Base-by-base conservation (phyloP, 2,797 vertebrate species). In the Lagocephalus sceleratus region DNA sequence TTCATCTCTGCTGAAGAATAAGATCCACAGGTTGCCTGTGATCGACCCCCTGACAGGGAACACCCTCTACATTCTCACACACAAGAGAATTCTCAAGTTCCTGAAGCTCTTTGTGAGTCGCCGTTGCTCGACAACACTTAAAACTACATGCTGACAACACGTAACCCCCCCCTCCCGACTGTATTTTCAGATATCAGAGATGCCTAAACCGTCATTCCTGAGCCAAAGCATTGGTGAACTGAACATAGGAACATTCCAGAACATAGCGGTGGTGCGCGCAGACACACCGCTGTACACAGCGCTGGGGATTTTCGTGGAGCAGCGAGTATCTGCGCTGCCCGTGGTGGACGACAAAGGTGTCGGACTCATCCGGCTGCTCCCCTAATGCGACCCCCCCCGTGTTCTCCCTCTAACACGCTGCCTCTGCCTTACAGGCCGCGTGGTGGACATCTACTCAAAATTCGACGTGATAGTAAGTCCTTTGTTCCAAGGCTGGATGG, bases 81-180 rank as follows among this genome's bases (percentile, higher is more conserved):
- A 99, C 84, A 99, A 99, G 75, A 93, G 96, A 77, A 98, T 99
- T 79, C 94, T 99, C 68, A 98, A 98, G 85, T 99, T 99, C 84
- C 92, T 99, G 73, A 97, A 97, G 68, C 92, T 99, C 60, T 99
- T 99, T 83, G 96, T 99, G 78, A 94, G 97, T 93, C 3, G 2
- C 11, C 19, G 12, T 14, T 35, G 32, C 32, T 4, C 4, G 32
- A 35, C 32, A 14, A 35, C 12, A 14, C 32, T 8, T 11, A 29
- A 29, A 29, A 10, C 6, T 20, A 26, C 32, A 39, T 19, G 20
- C 26, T 11, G 20, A n/a, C n/a, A n/a, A n/a, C n/a, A n/a, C n/a
- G n/a, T n/a, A n/a, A n/a, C n/a, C n/a, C n/a, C n/a, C n/a, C n/a
- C n/a, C n/a, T n/a, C n/a, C n/a, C n/a, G n/a, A n/a, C n/a, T n/a